These are phyloP conservation scores for Diacarnus erythraeanus DNA, from an alignment of 37 sponge, comb jelly and placozoan genomes.

Conservation along the genomic window DNA sequence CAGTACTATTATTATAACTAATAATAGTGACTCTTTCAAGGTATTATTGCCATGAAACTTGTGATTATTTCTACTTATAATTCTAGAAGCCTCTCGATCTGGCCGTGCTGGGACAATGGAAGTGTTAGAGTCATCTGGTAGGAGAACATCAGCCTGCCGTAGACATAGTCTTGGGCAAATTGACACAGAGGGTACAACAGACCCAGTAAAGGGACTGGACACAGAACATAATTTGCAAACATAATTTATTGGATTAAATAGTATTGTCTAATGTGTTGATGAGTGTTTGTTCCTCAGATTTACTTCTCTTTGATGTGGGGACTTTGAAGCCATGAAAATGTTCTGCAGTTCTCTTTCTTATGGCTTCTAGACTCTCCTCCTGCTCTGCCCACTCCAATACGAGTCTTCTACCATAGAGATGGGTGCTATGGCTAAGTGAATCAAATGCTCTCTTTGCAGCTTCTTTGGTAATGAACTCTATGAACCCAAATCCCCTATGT, in stretches of 20 bases:
- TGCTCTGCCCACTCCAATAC: conserved; percentile 96
- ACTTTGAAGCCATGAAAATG: conserved; percentile 57
- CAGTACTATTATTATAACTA: too few relatives aligned
- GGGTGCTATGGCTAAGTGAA: conserved; percentile 82
- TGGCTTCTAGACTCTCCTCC: conserved; percentile 82
- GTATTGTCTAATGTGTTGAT: neutral
- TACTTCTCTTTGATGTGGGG: conserved; percentile 25
- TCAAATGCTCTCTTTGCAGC: conserved; percentile 89
- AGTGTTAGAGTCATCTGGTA: neutral
- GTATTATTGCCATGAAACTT: too few relatives aligned
- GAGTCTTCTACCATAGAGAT: conserved; percentile 93
- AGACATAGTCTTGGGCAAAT: neutral
- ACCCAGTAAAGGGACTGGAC: neutral
- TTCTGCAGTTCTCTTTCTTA: conserved; percentile 83
- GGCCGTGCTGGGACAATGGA: neutral
- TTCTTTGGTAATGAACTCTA: conserved; percentile 87
- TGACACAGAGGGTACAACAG: neutral
- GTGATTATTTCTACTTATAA: neutral
- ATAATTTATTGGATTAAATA: neutral
- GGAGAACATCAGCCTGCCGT: neutral
- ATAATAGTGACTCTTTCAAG: too few relatives aligned
- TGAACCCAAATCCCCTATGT: conserved; percentile 96
- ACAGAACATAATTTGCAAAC: too few relatives aligned
- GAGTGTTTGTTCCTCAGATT: neutral
- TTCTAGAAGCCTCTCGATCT: neutral